Percentiles rank a stretch among this genome's conserved stretches.
phyloP scores from a whole-genome alignment of 2,888 invertebrate genomes.

The Netelia melanura region DNA sequence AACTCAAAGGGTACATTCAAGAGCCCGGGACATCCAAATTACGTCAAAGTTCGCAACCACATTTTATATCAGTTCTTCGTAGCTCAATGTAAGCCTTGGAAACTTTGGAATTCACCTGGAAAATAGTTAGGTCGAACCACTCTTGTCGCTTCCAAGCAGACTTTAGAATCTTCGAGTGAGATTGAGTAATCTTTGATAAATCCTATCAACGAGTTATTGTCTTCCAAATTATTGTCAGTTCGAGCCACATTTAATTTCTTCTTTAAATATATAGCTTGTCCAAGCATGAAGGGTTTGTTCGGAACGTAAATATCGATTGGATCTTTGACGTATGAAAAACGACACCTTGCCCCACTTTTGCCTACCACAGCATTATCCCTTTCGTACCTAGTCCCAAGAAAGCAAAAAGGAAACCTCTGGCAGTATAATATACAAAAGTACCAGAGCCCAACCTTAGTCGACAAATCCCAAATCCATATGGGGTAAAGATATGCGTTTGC shows the following conservation, averaged over 20 bases:
- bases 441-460: background rate
- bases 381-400: background rate
- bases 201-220: background rate
- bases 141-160: background rate
- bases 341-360: background rate
- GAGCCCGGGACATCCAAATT: background rate
- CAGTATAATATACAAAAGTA: background rate
- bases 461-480: conserved; percentile 25
- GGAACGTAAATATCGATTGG: background rate
- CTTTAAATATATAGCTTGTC: background rate
- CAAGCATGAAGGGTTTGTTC: background rate
- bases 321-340: background rate
- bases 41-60: background rate
- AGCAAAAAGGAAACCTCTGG: background rate
- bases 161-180: conserved; percentile 18
- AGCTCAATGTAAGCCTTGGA: conserved; percentile 4
- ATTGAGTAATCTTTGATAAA: conserved; percentile 1
- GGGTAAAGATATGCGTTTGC: conserved; percentile 24
- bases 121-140: conserved; percentile 37
- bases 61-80: conserved; percentile 16
- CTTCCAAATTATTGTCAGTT: conserved; percentile 11
- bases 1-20: background rate
- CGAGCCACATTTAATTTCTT: conserved; percentile 14
- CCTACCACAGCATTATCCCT: background rate
- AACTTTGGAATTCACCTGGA: conserved; percentile 7